Evolutionary conservation across 2,888 invertebrate genomes (phyloP).

Genomic region (Synanthedon andrenaeformis): DNA sequence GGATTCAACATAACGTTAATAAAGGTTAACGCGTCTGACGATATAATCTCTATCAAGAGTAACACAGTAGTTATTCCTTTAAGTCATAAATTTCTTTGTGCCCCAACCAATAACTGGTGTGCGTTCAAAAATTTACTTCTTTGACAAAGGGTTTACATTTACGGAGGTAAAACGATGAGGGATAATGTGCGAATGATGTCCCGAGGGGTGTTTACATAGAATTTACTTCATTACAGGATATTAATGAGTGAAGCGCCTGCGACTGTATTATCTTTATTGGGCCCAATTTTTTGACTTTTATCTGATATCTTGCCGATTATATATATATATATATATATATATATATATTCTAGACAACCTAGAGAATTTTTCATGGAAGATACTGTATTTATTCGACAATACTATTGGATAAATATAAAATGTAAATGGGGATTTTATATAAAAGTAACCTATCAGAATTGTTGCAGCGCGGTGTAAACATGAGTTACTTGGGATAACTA

Average conservation of each 20-base stretch:
- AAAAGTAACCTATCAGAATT: not conserved
- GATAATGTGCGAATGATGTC: slow-evolving; percentile 48
- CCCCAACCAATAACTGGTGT: slow-evolving; percentile 23
- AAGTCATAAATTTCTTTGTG: slow-evolving; percentile 38
- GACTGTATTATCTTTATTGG: slow-evolving; percentile 33
- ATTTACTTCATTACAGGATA: slow-evolving; percentile 61
- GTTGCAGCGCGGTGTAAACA: not conserved
- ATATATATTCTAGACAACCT: too few relatives aligned
- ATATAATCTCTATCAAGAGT: slow-evolving; percentile 44
- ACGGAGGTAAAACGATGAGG: slow-evolving; percentile 32
- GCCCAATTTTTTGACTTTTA: slow-evolving; percentile 32
- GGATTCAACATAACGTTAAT: slow-evolving; percentile 32
- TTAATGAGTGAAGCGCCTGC: slow-evolving; percentile 50
- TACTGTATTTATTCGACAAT: too few relatives aligned
- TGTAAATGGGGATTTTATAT: not conserved
- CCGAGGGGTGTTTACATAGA: slow-evolving; percentile 59
- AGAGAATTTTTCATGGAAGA: too few relatives aligned
- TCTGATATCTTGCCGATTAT: too few relatives aligned
- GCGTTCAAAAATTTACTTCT: slow-evolving; percentile 19
- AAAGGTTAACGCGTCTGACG: slow-evolving; percentile 41
- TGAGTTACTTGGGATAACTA: slow-evolving; percentile 6
- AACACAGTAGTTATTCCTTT: slow-evolving; percentile 36
- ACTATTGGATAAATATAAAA: not conserved
- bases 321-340: too few relatives aligned
- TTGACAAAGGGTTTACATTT: slow-evolving; percentile 36